phyloP scores from a whole-genome alignment of 2,113 vertebrate species.

The Capricornis sumatraensis region DNA sequence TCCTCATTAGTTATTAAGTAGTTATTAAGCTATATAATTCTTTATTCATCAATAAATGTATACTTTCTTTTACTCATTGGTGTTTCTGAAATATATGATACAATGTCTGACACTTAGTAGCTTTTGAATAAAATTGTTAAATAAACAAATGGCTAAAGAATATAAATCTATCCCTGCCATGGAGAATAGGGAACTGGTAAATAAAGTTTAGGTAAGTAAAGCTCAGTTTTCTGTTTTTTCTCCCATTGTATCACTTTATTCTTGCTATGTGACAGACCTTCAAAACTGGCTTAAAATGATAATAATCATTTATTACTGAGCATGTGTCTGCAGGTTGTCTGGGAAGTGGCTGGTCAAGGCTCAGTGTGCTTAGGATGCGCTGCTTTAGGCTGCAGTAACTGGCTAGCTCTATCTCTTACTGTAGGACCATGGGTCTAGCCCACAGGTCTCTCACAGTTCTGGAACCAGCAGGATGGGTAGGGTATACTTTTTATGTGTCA shows the following conservation, averaged over 20 bases:
- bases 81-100: background rate
- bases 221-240: background rate
- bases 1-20: background rate
- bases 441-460: background rate
- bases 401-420: background rate
- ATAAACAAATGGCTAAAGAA: background rate
- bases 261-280: background rate
- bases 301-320: background rate
- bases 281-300: background rate
- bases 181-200: background rate
- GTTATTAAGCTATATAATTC: background rate
- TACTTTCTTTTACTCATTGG: background rate
- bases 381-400: background rate
- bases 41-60: background rate
- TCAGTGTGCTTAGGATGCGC: background rate
- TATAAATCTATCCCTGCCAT: background rate
- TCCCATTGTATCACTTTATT: background rate
- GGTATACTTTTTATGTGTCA: background rate
- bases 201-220: background rate
- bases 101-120: background rate
- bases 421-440: fast-evolving
- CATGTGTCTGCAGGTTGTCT: background rate
- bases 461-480: background rate
- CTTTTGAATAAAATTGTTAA: background rate
- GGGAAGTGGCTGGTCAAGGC: background rate